These are phyloP conservation scores for Allophyes oxyacanthae DNA, from an alignment of 2,888 invertebrate genomes.

Conservation along the genomic window DNA sequence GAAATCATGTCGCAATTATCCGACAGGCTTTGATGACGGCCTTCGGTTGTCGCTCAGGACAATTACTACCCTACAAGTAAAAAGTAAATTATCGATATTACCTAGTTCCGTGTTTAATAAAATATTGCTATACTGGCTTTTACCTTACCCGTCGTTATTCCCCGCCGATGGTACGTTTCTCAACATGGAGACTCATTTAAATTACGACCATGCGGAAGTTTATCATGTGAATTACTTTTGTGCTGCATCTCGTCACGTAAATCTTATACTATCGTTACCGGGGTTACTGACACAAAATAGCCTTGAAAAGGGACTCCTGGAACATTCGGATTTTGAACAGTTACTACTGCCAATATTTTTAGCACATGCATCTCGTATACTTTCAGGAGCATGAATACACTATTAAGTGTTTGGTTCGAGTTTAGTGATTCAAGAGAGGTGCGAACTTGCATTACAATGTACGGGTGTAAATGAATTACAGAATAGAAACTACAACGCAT, in stretches of 20 bases:
- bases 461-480: constrained; percentile 81
- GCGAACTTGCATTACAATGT: constrained; percentile 74
- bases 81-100: constrained; percentile 24
- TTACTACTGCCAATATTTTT: constrained; percentile 4
- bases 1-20: constrained; percentile 71
- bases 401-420: constrained; percentile 44
- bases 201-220: constrained; percentile 41
- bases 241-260: constrained; percentile 52
- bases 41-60: constrained; percentile 64
- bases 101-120: constrained; percentile 53
- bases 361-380: constrained; percentile 19
- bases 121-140: constrained; percentile 31
- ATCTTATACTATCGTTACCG: constrained; percentile 50
- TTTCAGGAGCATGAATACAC: constrained; percentile 37
- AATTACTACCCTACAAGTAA: constrained; percentile 50
- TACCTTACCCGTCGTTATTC: constrained; percentile 37
- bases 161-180: constrained; percentile 36
- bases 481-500: constrained; percentile 86
- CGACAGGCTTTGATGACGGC: constrained; percentile 64
- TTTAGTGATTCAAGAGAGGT: constrained; percentile 65
- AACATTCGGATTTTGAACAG: constrained; percentile 4
- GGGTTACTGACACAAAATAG: constrained; percentile 65
- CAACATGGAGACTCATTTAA: constrained; percentile 33
- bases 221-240: constrained; percentile 39
- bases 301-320: constrained; percentile 64